Percentiles rank a stretch among this genome's conserved stretches.
These are phyloP conservation scores for Portevinia maculata DNA, from an alignment of 2,888 invertebrate species.

Conservation along the genomic window DNA sequence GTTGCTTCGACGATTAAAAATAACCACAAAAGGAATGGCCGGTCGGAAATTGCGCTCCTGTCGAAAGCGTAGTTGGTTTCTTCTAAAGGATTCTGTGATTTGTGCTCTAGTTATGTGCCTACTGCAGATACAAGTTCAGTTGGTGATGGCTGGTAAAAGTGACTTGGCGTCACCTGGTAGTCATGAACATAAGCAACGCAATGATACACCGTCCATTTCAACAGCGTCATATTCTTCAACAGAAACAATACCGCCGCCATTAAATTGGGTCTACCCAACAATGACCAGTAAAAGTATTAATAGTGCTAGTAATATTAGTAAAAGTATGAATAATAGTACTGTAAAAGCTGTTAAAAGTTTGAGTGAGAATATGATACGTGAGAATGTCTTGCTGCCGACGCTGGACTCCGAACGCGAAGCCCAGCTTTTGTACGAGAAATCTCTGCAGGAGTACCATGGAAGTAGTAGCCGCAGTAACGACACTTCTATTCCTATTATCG, in stretches of 20 bases:
- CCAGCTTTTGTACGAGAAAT: constrained; percentile 81
- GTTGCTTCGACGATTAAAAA: constrained; percentile 36
- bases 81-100: constrained; percentile 78
- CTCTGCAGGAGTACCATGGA: constrained; percentile 80
- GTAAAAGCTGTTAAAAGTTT: constrained; percentile 30
- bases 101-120: constrained; percentile 76
- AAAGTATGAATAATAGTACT: constrained; percentile 53
- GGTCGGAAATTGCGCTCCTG: constrained; percentile 77
- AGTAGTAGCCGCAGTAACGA: constrained; percentile 30
- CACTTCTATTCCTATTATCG: constrained; percentile 41
- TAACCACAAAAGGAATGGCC: constrained; percentile 76
- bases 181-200: constrained; percentile 44
- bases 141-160: constrained; percentile 52
- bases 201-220: constrained; percentile 39
- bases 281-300: constrained; percentile 65
- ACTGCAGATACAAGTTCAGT: constrained; percentile 66
- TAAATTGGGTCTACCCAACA: constrained; percentile 34
- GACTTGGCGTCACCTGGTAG: constrained; percentile 24
- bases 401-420: constrained; percentile 82
- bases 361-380: constrained; percentile 77
- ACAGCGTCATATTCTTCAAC: constrained; percentile 3
- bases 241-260: constrained; percentile 64
- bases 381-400: constrained; percentile 81
- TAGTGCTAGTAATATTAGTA: constrained; percentile 63
- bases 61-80: constrained; percentile 77